Conservation (phyloP, 1,140 invertebrate species). For the Nasonia vitripennis region DNA sequence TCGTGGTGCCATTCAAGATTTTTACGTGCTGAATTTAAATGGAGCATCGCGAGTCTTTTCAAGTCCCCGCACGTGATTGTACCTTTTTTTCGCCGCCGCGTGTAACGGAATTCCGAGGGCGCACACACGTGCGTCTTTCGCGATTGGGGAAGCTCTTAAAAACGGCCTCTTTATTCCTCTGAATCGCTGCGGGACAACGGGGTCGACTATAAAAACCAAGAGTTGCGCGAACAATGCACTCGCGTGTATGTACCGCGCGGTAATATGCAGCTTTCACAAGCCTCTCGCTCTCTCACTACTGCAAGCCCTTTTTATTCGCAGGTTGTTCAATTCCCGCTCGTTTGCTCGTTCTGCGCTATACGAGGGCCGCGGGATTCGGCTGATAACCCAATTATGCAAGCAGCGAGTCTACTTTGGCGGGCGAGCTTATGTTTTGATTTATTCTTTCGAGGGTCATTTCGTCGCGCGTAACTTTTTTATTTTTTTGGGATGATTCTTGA, state of each 20-base stretch:
- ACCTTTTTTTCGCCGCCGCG: not conserved
- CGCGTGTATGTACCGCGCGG: not conserved
- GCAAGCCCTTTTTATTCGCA: not conserved
- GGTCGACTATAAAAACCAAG: slow-evolving; percentile 35
- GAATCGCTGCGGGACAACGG: slow-evolving; percentile 22
- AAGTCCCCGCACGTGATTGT: slow-evolving; percentile 16
- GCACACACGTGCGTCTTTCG: not conserved
- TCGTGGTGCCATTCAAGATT: slow-evolving; percentile 39
- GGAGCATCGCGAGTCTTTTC: not conserved
- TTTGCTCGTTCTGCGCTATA: not conserved
- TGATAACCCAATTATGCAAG: not conserved
- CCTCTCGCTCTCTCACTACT: too few species aligned
- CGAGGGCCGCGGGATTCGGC: not conserved
- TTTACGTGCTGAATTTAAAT: slow-evolving; percentile 45
- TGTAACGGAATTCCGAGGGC: not conserved
- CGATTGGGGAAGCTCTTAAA: not conserved
- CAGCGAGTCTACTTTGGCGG: not conserved
- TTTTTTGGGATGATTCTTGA: too few species aligned
- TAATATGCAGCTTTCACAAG: not conserved
- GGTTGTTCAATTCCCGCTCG: not conserved
- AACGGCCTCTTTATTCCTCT: slow-evolving; percentile 21
- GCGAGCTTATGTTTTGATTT: not conserved
- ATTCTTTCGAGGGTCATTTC: not conserved
- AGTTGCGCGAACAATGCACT: not conserved
- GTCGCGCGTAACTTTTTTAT: too few species aligned